Evolutionary conservation across 2,888 invertebrate species (phyloP).

Genomic region (Deilephila porcellus): DNA sequence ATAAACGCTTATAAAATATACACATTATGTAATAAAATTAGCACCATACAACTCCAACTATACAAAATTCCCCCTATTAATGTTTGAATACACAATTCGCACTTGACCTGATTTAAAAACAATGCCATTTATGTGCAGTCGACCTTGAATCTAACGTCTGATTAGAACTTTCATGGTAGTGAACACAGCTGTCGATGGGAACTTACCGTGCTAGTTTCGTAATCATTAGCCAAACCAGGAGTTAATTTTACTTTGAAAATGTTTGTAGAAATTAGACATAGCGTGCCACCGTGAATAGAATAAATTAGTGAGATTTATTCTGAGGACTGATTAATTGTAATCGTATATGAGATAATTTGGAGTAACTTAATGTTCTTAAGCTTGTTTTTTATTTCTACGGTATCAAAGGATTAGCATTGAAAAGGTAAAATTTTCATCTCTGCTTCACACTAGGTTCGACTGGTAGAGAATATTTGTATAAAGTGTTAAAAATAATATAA

Average conservation of each 20-base stretch:
- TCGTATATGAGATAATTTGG: no score
- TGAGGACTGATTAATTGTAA: no score
- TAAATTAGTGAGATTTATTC: no score
- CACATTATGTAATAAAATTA: not conserved
- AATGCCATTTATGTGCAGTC: constrained; percentile 32
- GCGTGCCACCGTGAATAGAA: no score
- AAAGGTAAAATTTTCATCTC: no score
- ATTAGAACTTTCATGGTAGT: constrained; percentile 36
- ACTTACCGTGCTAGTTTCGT: not conserved
- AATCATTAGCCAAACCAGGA: not conserved
- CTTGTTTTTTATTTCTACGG: no score
- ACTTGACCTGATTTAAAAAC: constrained; percentile 40
- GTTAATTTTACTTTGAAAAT: not conserved
- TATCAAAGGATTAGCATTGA: no score
- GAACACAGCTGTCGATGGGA: constrained; percentile 24
- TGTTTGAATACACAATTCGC: constrained; percentile 22
- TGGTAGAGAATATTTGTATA: no score
- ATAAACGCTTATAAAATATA: no score
- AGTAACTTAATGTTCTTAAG: no score
- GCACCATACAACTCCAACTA: not conserved
- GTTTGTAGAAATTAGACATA: not conserved
- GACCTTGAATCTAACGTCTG: constrained; percentile 33
- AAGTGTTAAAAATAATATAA: no score
- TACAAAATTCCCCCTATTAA: constrained; percentile 7
- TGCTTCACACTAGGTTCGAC: no score